Evolutionary conservation across 2,888 invertebrate genomes (phyloP), one percentile per base, ranked within the genome.

Genomic region (Drosophila dives): DNA sequence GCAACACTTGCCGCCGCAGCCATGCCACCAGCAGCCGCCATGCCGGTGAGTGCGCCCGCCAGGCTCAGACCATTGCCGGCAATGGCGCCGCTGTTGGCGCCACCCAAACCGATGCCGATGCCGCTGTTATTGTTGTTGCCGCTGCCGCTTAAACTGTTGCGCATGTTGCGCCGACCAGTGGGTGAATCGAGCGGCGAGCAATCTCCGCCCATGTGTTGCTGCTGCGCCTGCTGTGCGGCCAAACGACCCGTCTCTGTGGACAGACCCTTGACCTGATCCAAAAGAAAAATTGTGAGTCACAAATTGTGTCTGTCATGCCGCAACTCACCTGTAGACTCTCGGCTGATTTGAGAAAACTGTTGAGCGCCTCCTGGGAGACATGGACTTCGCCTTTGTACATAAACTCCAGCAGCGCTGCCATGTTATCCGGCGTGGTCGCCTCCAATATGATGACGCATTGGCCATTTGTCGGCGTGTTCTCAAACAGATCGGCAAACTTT

Each of bases 361-460:
- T 97, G 86, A 98, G 95, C 81, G 97, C 97, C 93, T 98, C 97
- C 94, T 98, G 97, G 89, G 97, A 97, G 91, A 98, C 97, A 93
- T 98, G 97, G 86, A 98, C 98, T 94, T 98, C 98, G 70, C 98
- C 98, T 93, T 97, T 97, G 94, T 98, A 98, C 98, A 98, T 98
- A 93, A 98, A 98, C 94, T 98, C 97, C 81, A 98, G 95, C 81
- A 98, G 94, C 53, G 97, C 97, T 80, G 97, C 96, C 97, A 98
- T 97, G 93, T 98, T 97, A 92, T 96, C 96, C 71, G 97, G 97
- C 83, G 96, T 96, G 85, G 97, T 98, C 80, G 97, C 97, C 93
- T 98, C 97, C 93, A 98, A 94, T 92, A 98, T 97, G 91, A 98
- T 97, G 91, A 97, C 96, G 91, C 97, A 95, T 80, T 96, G 95